Base-by-base conservation (phyloP, 2,797 vertebrate genomes). In the Taenioides sp. region DNA sequence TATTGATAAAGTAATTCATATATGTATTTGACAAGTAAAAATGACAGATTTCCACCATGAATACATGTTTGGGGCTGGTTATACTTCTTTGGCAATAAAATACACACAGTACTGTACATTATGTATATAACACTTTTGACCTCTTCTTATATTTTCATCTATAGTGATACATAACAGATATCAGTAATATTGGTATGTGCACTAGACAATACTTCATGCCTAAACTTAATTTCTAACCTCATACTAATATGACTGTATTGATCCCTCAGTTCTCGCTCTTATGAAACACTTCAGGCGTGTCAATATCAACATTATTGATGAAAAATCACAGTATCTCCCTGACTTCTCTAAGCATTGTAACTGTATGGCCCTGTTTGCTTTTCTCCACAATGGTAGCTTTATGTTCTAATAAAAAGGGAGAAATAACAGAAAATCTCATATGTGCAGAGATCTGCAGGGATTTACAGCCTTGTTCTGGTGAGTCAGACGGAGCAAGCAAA, bases 361-460 rank as follows among this genome's bases (percentile, higher is more conserved):
- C 71, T 70, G 69, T 27, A 18, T 66, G 43, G 31, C 55, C 55
- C 47, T 31, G 65, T 67, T 74, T 54, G 72, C 76, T 69, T 59
- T 63, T 67, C 75, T 72, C 59, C 72, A 79, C 84, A 73, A 80
- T 72, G 72, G 74, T 22, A 71, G 73, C 71, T 84, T 77, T 68
- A 69, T 77, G 20, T 65, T 12, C 4, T 4, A 68, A 59, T 28
- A 59, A 49, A 70, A 69, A 79, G 60, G n/a, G 75, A 79, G 80
- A 76, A 84, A 65, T 49, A 65, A 80, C 47, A 78, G 76, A 68
- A 75, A 65, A 50, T 57, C 70, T 65, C 71, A 77, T 66, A 80
- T 80, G 67, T 82, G 72, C 81, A 73, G 28, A 17, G 65, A 57
- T 79, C 81, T 69, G 70, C 25, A 47, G 80, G 85, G 81, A 81